Evolutionary conservation across 1,140 invertebrate species (phyloP), one percentile per base, ranked within the genome.

Genomic region (Magallana gigas): DNA sequence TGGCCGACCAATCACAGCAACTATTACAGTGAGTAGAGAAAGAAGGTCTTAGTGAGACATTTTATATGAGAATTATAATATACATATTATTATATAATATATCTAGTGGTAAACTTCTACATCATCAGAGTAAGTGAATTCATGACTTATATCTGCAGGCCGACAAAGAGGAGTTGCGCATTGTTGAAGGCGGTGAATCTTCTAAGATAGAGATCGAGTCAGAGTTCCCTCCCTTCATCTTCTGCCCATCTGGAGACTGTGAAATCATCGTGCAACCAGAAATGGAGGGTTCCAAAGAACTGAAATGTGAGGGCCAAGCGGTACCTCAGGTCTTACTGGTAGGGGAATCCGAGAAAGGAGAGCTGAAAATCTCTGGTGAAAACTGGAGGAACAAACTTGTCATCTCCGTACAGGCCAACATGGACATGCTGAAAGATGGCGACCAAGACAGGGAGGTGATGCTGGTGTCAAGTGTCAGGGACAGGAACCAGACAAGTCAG

Each of bases 351-450:
- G 68, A 76, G 3, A 48, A 48, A 48, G 23, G 23, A 29, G 68
- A 76, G 4, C 68, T 76, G 68, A 76, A 29, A 29, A 88, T 90
- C 57, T 82, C 87, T 1, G 59, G 29, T 23, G 81, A n/a, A 0
- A 86, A 87, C 58, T 91, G 88, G 88, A 85, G 85, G 11, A 36
- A 57, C 0, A 56, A 57, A 18, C 59, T 91, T 6, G 62, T 84
- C 9, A 85, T 92, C 23, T 87, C 89, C 8, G 87, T 93, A 8
- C 23, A 76, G 64, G 91, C 91, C 14, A 89, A 86, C 2, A 23
- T 90, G 29, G 92, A 93, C 84, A 85, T 87, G 6, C 83, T 93
- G 14, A 85, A 90, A 59, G 92, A 93, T 85, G 90, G 91, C 1
- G 83, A 91, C 14, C 89, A 90, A 12, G 86, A 64, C 4, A 84